Conservation (phyloP, 2,113 vertebrate genomes). For the Coturnix japonica region DNA sequence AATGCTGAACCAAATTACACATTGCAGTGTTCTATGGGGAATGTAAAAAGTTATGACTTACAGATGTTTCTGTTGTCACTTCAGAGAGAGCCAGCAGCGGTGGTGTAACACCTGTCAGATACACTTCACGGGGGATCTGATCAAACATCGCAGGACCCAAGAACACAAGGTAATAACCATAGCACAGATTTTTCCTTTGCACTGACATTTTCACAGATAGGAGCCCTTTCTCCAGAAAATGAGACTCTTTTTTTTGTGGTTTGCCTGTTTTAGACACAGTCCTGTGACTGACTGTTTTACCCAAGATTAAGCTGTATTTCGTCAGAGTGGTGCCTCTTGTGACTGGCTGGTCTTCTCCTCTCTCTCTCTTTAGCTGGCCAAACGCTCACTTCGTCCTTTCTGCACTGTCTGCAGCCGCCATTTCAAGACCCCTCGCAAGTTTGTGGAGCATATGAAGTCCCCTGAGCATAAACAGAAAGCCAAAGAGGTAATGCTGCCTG, state of each 20-base stretch:
- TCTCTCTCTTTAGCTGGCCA: constrained; percentile 80
- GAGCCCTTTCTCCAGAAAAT: neutral
- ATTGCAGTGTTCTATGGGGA: neutral
- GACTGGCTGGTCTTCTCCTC: neutral
- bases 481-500: constrained; percentile 79
- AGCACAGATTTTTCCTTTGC: neutral
- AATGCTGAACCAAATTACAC: neutral
- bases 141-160: constrained; percentile 88
- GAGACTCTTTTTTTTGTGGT: neutral
- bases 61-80: constrained; percentile 20
- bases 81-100: constrained; percentile 80
- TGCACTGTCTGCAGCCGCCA: constrained; percentile 91
- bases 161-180: constrained; percentile 88
- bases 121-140: constrained; percentile 88
- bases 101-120: constrained; percentile 94
- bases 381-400: constrained; percentile 84
- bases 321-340: neutral
- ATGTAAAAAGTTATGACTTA: constrained; percentile 4
- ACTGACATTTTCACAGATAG: neutral
- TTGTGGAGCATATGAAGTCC: constrained; percentile 94
- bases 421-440: constrained; percentile 92
- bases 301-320: neutral
- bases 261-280: neutral
- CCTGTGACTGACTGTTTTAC: neutral
- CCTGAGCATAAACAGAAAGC: constrained; percentile 89